phyloP scores from a whole-genome alignment of 2,888 invertebrate species.

The Cerastoderma edule region DNA sequence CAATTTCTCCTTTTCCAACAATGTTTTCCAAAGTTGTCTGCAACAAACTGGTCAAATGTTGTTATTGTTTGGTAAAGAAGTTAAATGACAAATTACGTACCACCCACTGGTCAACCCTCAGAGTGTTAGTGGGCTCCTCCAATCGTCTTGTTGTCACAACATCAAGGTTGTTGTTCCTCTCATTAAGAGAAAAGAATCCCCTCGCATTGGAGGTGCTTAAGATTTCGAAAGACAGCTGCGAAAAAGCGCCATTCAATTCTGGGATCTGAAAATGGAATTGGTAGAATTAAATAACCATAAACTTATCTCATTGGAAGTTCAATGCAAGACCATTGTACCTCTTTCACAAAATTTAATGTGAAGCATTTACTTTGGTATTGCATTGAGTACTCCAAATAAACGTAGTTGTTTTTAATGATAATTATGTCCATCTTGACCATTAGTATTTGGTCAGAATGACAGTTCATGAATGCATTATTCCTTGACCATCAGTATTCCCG shows the following conservation, averaged over 20 bases:
- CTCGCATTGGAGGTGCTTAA: conserved; percentile 22
- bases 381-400: too few relatives aligned
- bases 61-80: background rate
- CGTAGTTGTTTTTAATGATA: too few relatives aligned
- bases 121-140: conserved; percentile 25
- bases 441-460: too few relatives aligned
- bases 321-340: too few relatives aligned
- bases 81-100: conserved; percentile 28
- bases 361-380: too few relatives aligned
- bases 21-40: conserved; percentile 6
- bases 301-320: too few relatives aligned
- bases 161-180: background rate
- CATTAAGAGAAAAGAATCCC: conserved; percentile 34
- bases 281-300: too few relatives aligned
- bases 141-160: conserved; percentile 30
- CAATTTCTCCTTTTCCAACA: background rate
- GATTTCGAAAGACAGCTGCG: conserved; percentile 29
- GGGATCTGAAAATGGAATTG: conserved; percentile 21
- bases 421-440: too few relatives aligned
- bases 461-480: too few relatives aligned
- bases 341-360: too few relatives aligned
- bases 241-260: conserved; percentile 39
- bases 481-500: too few relatives aligned
- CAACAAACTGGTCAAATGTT: background rate
- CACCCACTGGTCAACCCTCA: conserved; percentile 37